Evolutionary conservation across 2,888 invertebrate species (phyloP), one percentile per base, ranked within the genome.

Genomic region (Listrodromus nycthemerus): DNA sequence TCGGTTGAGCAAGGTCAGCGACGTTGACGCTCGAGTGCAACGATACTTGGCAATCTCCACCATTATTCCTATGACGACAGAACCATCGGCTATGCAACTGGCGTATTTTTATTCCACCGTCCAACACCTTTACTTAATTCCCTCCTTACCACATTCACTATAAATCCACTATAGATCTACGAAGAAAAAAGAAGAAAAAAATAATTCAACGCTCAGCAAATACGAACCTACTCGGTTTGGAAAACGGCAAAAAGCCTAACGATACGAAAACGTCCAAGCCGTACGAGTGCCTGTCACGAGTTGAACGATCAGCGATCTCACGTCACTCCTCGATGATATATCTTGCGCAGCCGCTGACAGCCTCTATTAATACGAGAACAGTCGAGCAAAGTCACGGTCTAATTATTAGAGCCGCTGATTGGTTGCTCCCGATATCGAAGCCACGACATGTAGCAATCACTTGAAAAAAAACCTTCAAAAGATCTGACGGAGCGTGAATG

Each of bases 361-460:
- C 70, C 48, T 87, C 90, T 91, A 91, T 90, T 89, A 91, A 91
- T 90, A 91, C 74, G 85, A 85, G 84, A 71, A 79, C 76, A 77
- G 79, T 71, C 82, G 78, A 84, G 66, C 86, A 86, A 87, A 88
- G 86, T 88, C 89, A 87, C 86, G 90, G 86, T 91, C 91, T 84
- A 91, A 89, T 91, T 92, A 90, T 91, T 90, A 90, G 85, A 86
- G 84, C 81, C 89, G 88, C 87, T 89, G 91, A 92, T 92, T 90
- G 91, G 90, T 86, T 85, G 91, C 52, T 85, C 89, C 37, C 89
- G 86, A 89, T 90, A 77, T 75, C 27, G 81, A 24, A 78, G n/a
- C 37, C 24, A 21, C 37, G 41, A 52, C 81, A 85, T 80, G 80
- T 48, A 65, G 85, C 79, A 83, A 84, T 58, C n/a, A 66, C 30